A percentile compares a stretch with the other conserved stretches of the same genome.
phyloP scores from a whole-genome alignment of 1,140 invertebrate genomes.

The Ceratitis capitata region DNA sequence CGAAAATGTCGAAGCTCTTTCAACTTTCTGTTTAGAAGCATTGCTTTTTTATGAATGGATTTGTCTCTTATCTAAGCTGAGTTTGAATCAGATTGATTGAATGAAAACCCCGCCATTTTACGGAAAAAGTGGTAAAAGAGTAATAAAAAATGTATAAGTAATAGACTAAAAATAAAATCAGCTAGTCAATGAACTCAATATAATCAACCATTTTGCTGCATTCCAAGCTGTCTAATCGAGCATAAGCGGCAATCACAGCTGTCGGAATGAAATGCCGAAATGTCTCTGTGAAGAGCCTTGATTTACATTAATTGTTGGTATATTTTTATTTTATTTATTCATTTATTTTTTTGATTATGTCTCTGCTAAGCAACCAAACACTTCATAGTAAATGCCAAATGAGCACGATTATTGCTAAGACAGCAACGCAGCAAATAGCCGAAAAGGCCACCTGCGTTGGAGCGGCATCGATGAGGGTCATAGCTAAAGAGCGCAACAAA shows the following conservation, averaged over 20 bases:
- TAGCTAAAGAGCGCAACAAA: background rate
- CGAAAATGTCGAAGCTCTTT: too few species aligned
- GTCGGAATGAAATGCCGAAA: background rate
- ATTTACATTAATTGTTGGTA: background rate
- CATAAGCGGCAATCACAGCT: background rate
- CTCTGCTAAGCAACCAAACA: background rate
- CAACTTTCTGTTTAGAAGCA: too few species aligned
- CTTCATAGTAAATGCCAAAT: too few species aligned
- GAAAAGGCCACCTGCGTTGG: background rate
- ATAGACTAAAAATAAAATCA: background rate
- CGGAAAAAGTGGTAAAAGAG: too few species aligned
- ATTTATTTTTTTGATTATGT: background rate
- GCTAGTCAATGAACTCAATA: background rate
- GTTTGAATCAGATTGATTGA: too few species aligned
- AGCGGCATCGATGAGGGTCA: background rate
- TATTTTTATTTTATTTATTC: background rate
- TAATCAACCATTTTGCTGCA: background rate
- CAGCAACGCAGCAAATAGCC: background rate
- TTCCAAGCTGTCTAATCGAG: background rate
- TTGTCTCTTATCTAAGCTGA: too few species aligned
- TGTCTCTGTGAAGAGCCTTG: background rate
- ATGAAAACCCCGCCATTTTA: too few species aligned
- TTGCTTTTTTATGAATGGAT: too few species aligned
- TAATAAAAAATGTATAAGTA: background rate
- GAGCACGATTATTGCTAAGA: background rate